These are phyloP conservation scores for Eueides isabella DNA, from an alignment of 1,140 invertebrate species.

Conservation along the genomic window DNA sequence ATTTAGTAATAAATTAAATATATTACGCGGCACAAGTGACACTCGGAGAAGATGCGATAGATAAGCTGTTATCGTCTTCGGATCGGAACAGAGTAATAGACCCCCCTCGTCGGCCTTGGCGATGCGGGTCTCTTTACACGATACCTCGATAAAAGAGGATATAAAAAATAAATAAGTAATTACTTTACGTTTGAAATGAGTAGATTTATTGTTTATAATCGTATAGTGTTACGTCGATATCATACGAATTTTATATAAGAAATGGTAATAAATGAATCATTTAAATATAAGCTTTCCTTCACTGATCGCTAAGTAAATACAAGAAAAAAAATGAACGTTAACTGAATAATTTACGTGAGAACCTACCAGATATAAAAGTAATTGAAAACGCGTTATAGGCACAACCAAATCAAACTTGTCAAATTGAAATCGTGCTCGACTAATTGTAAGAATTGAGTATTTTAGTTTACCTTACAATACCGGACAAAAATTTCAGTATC, in stretches of 20 bases:
- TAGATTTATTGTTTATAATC: neutral
- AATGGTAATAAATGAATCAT: neutral
- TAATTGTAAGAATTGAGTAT: neutral
- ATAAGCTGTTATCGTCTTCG: constrained; percentile 21
- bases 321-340: neutral
- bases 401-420: neutral
- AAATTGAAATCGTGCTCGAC: neutral
- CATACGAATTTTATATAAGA: neutral
- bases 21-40: constrained; percentile 16
- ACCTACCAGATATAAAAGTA: neutral
- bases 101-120: neutral
- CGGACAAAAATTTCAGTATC: neutral
- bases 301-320: neutral
- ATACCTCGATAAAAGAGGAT: neutral
- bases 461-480: neutral
- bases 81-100: constrained; percentile 10
- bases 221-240: neutral
- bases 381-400: neutral
- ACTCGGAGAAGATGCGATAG: constrained; percentile 16
- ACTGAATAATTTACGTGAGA: constrained; percentile 1
- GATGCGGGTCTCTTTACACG: constrained; percentile 1
- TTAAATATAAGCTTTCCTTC: neutral
- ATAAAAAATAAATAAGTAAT: neutral
- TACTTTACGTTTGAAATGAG: neutral
- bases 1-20: constrained; percentile 9